Base-by-base conservation (phyloP, 2,113 vertebrate species). In the Cichladusa arquata region DNA sequence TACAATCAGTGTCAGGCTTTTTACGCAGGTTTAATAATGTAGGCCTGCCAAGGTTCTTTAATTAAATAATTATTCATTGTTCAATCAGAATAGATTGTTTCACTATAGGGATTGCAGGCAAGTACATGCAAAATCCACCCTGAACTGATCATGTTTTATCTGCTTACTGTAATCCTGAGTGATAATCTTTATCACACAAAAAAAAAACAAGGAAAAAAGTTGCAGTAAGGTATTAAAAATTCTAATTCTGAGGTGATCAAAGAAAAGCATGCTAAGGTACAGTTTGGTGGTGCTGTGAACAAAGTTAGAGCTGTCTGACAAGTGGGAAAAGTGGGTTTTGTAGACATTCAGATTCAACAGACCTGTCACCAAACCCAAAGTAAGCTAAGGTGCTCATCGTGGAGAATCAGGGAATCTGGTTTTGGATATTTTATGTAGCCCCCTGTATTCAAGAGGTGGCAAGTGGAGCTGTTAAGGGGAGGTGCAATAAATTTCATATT, bases 11-110 rank as follows among this genome's bases (percentile, higher is more conserved):
- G 86, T 81, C 74, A 69, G 51, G 64, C 81, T 89, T 96, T 94
- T 97, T 90, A 65, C 70, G 57, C 65, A 73, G 58, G 57, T 72
- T 95, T 88, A 94, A 82, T 95, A 92, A 87, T 72, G 84, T 57
- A 87, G 79, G 66, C 62, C 81, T 95, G 73, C 31, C 8, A 40
- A 91, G 45, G 81, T 76, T 91, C 89, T 94, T 95, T 95, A 97
- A 95, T 97, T 96, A 96, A 95, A 93, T 95, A 95, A 95, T 96
- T 95, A 89, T 86, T 95, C 81, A 92, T 85, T 82, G 73, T 92
- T 96, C 84, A 88, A 34, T 95, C 62, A 76, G 42, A 83, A 95
- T 87, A 79, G 91, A 89, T 95, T 90, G 61, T 38, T 84, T 95
- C 47, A 50, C 81, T 85, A 8, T 76, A 69, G 78, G 66, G 81